Evolutionary conservation across 2,797 vertebrate genomes (phyloP), one percentile per base, ranked within the genome.

Genomic region (Notolabrus celidotus): DNA sequence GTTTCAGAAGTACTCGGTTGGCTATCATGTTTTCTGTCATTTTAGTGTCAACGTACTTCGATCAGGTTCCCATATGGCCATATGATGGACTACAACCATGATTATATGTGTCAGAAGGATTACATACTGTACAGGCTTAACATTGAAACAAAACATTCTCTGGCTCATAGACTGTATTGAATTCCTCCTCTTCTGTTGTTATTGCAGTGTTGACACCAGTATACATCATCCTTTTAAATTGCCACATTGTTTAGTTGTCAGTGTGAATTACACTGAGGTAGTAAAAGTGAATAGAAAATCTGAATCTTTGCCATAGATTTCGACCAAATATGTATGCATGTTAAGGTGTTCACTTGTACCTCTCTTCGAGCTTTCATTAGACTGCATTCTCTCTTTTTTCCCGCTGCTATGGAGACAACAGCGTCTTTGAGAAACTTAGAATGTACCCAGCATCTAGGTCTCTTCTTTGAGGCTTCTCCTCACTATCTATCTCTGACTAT

Each of bases 341-440:
- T 41, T 2, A 38, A 58, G 62, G 63, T 80, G 29, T 57, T 62
- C 63, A 27, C 11, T 62, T 38, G 29, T 74, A 52, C 70, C 57
- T 71, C 61, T 2, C 2, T 38, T 43, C 34, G 49, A 75, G 70
- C 55, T 74, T 71, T 75, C 46, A 82, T 75, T 75, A 82, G 72
- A 83, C 75, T 83, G 72, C 77, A 47, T 76, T 74, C 61, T 65
- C 72, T 59, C 66, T 58, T 72, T 57, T 66, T 31, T 73, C 73
- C 53, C 63, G 56, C 59, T 57, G 42, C 51, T 17, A 29, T 29
- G 42, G 36, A 61, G 15, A 47, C 27, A 15, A 63, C 49, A 56
- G 49, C 49, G 42, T 71, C 56, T 45, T 16, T 43, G n/a, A 56
- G n/a, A 77, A 66, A 65, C 27, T n/a, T 10, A 12, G 42, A 41